phyloP scores from a whole-genome alignment of 2,113 vertebrate species.

The Stigmatopora nigra region DNA sequence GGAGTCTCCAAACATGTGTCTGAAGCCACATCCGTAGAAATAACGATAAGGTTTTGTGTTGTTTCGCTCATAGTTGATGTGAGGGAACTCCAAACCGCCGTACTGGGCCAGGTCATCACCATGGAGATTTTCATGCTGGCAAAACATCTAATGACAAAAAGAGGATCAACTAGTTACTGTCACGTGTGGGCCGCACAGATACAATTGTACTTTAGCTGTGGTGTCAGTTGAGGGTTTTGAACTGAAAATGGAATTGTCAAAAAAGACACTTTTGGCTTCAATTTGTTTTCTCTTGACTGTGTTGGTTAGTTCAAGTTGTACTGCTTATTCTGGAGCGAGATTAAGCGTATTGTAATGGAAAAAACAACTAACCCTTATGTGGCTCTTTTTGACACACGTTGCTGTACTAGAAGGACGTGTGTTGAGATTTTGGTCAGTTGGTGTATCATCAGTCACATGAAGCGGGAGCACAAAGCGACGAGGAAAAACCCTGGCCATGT shows the following conservation, averaged over 20 bases:
- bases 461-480: conserved; percentile 87
- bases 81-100: conserved; percentile 87
- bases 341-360: neutral
- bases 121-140: conserved; percentile 80
- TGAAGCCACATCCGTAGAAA: conserved; percentile 88
- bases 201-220: neutral
- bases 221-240: neutral
- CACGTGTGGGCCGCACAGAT: neutral
- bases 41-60: conserved; percentile 78
- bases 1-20: conserved; percentile 81
- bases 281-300: neutral
- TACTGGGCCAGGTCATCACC: conserved; percentile 69
- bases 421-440: conserved; percentile 74
- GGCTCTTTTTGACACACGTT: conserved; percentile 69
- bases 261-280: neutral
- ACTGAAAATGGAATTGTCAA: neutral
- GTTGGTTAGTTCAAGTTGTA: neutral
- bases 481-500: conserved; percentile 64
- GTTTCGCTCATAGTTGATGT: conserved; percentile 79
- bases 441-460: conserved; percentile 57
- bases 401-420: conserved; percentile 71
- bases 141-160: conserved; percentile 76
- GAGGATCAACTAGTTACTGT: neutral
- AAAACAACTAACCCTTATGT: conserved; percentile 71
- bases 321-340: neutral